These are phyloP conservation scores for Caenorhabditis sinica DNA, from an alignment of 2,888 invertebrate genomes.

Conservation along the genomic window DNA sequence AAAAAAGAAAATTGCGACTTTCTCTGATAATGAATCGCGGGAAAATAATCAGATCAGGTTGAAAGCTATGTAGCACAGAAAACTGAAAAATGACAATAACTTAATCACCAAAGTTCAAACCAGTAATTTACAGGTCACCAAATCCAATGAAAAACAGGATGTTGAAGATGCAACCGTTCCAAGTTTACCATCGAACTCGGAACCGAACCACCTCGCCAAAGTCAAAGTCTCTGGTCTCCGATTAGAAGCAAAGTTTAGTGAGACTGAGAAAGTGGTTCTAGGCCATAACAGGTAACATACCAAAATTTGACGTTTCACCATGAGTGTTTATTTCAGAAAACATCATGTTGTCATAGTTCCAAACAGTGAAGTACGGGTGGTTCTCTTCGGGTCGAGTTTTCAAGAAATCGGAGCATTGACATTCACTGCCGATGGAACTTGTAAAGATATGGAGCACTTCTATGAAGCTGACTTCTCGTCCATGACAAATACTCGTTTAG, in stretches of 20 bases:
- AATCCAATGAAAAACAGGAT: not conserved
- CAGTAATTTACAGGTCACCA: not conserved
- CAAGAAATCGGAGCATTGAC: slow-evolving; percentile 48
- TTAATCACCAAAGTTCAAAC: too few species aligned
- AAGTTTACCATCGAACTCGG: slow-evolving; percentile 5
- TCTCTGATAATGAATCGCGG: not conserved
- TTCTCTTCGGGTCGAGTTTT: slow-evolving; percentile 59
- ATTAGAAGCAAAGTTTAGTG: slow-evolving; percentile 13
- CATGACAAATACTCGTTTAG: slow-evolving; percentile 39
- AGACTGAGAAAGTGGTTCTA: slow-evolving; percentile 38
- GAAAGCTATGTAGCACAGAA: too few species aligned
- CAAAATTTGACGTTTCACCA: not conserved
- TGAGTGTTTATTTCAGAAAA: slow-evolving; percentile 14
- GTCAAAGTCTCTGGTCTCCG: slow-evolving; percentile 49
- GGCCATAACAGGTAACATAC: slow-evolving; percentile 47
- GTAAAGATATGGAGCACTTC: slow-evolving; percentile 43
- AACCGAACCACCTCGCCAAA: slow-evolving; percentile 31
- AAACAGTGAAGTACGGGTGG: slow-evolving; percentile 28
- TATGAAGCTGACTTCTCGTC: slow-evolving; percentile 53
- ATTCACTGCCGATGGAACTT: slow-evolving; percentile 51
- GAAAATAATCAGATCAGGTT: too few species aligned
- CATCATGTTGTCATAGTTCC: slow-evolving; percentile 46
- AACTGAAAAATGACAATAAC: too few species aligned
- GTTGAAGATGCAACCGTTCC: not conserved
- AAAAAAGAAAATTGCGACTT: not conserved